Base-by-base conservation (phyloP, 2,797 vertebrate genomes). In the Sciurus carolinensis region DNA sequence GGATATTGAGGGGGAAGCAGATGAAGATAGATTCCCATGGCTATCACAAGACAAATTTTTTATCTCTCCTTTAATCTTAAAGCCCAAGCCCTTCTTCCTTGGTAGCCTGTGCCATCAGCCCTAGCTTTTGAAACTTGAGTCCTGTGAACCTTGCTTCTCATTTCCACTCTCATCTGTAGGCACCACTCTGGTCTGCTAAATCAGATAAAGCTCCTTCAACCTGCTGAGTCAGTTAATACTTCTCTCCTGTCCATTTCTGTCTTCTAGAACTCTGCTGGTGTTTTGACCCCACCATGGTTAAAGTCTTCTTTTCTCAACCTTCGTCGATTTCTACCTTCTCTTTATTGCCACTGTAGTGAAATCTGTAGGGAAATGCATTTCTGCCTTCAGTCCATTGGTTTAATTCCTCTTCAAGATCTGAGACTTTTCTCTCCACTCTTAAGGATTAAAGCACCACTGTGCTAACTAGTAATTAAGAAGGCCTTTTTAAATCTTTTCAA, bases 391-490 rank as follows among this genome's bases (percentile, higher is more conserved):
- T 66, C 90, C 15, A 85, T 82, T 67, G 10, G 7, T 69, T 93
- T 85, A 44, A 79, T 17, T 87, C 5, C 54, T 69, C 30, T 13
- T n/a, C 1, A 10, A 95, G 17, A 86, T 79, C 54, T 13, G 79
- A 5, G 36, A 64, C 9, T 36, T 89, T 87, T 88, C 44, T 33
- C 42, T 59, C 28, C 54, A 7, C 4, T 76, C 90, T 87, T 94
- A 59, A 93, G 8, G 7, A 91, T 62, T 47, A 82, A 94, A 88
- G 7, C 6, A 82, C 24, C 14, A 36, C 28, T 82, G 52, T 91
- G 75, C 7, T 47, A 77, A 85, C 39, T 57, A 59, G 1, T 57
- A 94, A 91, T 89, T 81, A 83, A 96, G n/a, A 71, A 79, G 54
- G 1, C 4, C 30, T n/a, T 80, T 83, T 52, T 4, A 47, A 50